Conservation (phyloP, 2,888 invertebrate genomes). For the Timema cristinae region DNA sequence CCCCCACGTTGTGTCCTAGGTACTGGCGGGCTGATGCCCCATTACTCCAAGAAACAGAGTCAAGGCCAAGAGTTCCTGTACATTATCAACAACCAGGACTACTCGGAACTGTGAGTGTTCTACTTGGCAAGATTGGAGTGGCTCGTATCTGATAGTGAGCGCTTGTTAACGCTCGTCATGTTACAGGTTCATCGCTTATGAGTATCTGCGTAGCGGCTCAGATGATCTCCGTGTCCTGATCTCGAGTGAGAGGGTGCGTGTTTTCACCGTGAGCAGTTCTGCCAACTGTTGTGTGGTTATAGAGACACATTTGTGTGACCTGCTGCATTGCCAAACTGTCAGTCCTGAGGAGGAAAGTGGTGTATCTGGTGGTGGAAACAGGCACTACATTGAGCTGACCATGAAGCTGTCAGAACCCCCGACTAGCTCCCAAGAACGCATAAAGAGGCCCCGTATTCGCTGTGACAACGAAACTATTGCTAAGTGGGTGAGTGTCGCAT, state of each 20-base stretch:
- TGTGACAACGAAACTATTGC: slow-evolving; percentile 71
- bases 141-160: background rate
- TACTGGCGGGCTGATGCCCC: slow-evolving; percentile 78
- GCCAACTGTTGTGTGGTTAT: slow-evolving; percentile 54
- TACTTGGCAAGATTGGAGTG: background rate
- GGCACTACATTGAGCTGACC: slow-evolving; percentile 68
- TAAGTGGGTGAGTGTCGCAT: slow-evolving; percentile 50
- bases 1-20: slow-evolving; percentile 71
- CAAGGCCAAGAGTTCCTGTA: slow-evolving; percentile 78
- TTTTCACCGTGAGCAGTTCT: slow-evolving; percentile 57
- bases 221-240: slow-evolving; percentile 80
- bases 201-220: slow-evolving; percentile 66
- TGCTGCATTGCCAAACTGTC: slow-evolving; percentile 62
- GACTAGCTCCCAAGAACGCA: slow-evolving; percentile 47
- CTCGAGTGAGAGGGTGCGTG: slow-evolving; percentile 68
- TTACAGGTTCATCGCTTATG: slow-evolving; percentile 70
- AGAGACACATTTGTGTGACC: slow-evolving; percentile 61
- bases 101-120: slow-evolving; percentile 57
- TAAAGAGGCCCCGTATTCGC: slow-evolving; percentile 70
- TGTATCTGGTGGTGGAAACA: slow-evolving; percentile 39
- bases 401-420: slow-evolving; percentile 48
- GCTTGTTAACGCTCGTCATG: slow-evolving; percentile 19
- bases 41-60: slow-evolving; percentile 71
- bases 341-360: slow-evolving; percentile 46
- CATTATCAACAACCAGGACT: slow-evolving; percentile 66